Base-by-base conservation (phyloP, 2,797 vertebrate genomes). In the Gambusia yucatana region DNA sequence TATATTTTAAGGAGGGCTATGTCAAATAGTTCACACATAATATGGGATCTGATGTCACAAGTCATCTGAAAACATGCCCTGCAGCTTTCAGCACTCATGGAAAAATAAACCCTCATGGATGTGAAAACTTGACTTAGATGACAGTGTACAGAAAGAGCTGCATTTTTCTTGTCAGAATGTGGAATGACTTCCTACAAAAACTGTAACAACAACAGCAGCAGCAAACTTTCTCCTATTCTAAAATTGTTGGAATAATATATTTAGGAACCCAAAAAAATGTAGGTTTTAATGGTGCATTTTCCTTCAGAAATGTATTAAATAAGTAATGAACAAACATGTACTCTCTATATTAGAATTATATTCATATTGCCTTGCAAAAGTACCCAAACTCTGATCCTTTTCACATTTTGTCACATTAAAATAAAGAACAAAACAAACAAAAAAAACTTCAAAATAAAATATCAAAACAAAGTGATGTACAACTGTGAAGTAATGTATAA, bases 11-110 rank as follows among this genome's bases (percentile, higher is more conserved):
- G 52, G 65, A 81, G 74, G 89, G 96, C 97, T 82, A 96, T 97
- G 94, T 96, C 97, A 86, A 96, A 97, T 94, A 97, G 95, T 83
- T 73, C 73, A 94, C 97, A 84, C 97, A 96, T 86, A 96, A 97
- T 86, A 97, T 97, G 96, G 90, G 97, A 83, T 88, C 96, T 70
- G 59, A 55, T 59, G 55, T 36, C 85, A 80, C 84, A 84, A 90
- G 83, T 65, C 52, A 82, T 86, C 72, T 82, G 77, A 73, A 85
- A 86, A 82, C 75, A 75, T 65, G 48, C 81, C 71, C 80, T 63
- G 17, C 36, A 48, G 73, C 77, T 83, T 89, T 84, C 28, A 17
- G 76, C 30, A 72, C 67, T 80, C 41, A 76, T 30, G 48, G 85
- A 84, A 63, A 39, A 28, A 61, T 63, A 86, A 87, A 84, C 8